Percentiles rank a stretch among this genome's conserved stretches.
phyloP scores from a whole-genome alignment of 2,797 vertebrate species.

The Bradypodion ventrale region DNA sequence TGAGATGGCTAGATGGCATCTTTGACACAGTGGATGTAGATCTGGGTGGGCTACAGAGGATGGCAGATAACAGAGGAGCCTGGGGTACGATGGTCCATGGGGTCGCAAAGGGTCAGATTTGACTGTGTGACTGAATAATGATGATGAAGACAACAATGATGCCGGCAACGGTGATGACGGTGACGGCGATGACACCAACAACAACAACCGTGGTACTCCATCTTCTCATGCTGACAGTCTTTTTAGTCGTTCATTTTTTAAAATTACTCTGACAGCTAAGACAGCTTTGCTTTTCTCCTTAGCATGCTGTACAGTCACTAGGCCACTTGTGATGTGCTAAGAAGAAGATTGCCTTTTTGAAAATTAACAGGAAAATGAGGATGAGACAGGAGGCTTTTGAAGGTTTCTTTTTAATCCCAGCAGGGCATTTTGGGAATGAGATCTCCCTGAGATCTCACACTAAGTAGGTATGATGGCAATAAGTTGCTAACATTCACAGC shows the following conservation, averaged over 20 bases:
- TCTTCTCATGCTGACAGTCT: slow-evolving; percentile 26
- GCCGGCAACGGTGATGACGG: too few relatives aligned
- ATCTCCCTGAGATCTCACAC: not conserved
- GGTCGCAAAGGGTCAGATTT: too few relatives aligned
- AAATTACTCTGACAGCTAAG: slow-evolving; percentile 26
- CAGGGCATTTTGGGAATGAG: slow-evolving; percentile 1
- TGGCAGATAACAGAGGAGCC: too few relatives aligned
- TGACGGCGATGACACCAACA: too few relatives aligned
- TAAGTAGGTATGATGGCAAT: not conserved
- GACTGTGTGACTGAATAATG: too few relatives aligned
- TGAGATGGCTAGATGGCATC: too few relatives aligned
- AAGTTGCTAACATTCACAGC: not conserved
- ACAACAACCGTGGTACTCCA: slow-evolving; percentile 14
- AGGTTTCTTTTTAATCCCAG: slow-evolving; percentile 31
- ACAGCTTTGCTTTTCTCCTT: slow-evolving; percentile 23
- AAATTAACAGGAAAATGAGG: slow-evolving; percentile 28
- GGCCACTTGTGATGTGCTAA: not conserved
- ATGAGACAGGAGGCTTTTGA: slow-evolving; percentile 11
- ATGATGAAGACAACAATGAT: too few relatives aligned
- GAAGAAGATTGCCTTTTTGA: slow-evolving; percentile 19
- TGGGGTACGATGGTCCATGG: too few relatives aligned
- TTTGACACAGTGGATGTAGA: too few relatives aligned
- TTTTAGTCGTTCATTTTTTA: slow-evolving; percentile 47
- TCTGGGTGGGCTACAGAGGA: too few relatives aligned
- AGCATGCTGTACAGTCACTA: not conserved